Percentiles rank a stretch among this genome's conserved stretches.
These are phyloP conservation scores for Marasmarcha lunaedactyla DNA, from an alignment of 2,888 invertebrate species.

Conservation along the genomic window DNA sequence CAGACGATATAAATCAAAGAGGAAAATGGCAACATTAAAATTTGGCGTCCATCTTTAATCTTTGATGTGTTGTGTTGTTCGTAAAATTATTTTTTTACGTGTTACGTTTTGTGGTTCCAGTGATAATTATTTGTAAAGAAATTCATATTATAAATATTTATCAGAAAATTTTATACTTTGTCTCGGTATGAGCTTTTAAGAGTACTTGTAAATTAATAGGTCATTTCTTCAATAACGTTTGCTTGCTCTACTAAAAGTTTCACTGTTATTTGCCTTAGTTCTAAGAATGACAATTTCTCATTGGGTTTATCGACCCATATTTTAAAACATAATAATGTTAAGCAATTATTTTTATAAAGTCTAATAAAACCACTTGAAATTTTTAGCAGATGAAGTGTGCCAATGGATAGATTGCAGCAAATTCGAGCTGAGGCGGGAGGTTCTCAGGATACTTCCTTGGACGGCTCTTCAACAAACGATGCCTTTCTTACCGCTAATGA, in stretches of 20 bases:
- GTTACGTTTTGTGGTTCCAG: neutral
- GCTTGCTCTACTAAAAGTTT: conserved; percentile 55
- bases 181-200: conserved; percentile 19
- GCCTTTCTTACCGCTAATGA: conserved; percentile 57
- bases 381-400: conserved; percentile 58
- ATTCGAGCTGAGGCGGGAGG: conserved; percentile 47
- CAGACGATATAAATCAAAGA: no score
- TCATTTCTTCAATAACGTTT: conserved; percentile 59
- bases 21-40: conserved; percentile 39
- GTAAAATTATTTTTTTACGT: conserved; percentile 22
- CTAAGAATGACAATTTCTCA: conserved; percentile 28
- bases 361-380: conserved; percentile 7
- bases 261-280: conserved; percentile 63
- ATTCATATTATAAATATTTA: conserved; percentile 12
- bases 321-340: no score
- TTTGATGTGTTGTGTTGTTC: conserved; percentile 64
- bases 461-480: conserved; percentile 47
- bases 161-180: conserved; percentile 23
- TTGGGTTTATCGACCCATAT: neutral
- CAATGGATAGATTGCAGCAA: conserved; percentile 62
- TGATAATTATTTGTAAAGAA: neutral
- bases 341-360: neutral
- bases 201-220: conserved; percentile 18
- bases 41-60: conserved; percentile 68
- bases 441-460: conserved; percentile 47